Conservation (phyloP, 2,113 vertebrate genomes). For the Neoarius graeffei region DNA sequence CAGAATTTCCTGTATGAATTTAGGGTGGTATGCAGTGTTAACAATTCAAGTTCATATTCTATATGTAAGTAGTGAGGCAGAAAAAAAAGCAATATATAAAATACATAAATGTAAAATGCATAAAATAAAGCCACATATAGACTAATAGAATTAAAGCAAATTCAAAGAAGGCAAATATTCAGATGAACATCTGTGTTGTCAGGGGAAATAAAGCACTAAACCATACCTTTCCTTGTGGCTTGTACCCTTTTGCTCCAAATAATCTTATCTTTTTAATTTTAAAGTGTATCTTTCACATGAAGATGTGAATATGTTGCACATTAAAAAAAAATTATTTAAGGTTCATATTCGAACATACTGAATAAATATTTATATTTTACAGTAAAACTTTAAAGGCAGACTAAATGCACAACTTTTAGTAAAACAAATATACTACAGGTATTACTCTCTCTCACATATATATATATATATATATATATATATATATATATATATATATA, state of each 20-base stretch:
- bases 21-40: background rate
- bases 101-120: background rate
- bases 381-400: too few relatives aligned
- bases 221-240: background rate
- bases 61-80: background rate
- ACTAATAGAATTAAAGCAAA: background rate
- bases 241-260: background rate
- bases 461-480: too few relatives aligned
- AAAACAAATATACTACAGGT: too few relatives aligned
- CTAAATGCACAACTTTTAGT: too few relatives aligned
- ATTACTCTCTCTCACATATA: too few relatives aligned
- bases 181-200: background rate
- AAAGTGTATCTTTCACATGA: background rate
- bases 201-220: background rate
- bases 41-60: background rate
- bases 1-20: background rate
- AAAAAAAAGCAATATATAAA: background rate
- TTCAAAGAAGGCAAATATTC: background rate
- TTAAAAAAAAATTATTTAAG: background rate
- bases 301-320: background rate
- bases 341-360: too few relatives aligned
- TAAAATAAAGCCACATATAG: background rate
- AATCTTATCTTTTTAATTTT: background rate
- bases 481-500: too few relatives aligned
- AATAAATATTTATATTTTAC: too few relatives aligned